Percentiles rank a stretch among this genome's conserved stretches.
phyloP scores from a whole-genome alignment of 2,888 invertebrate genomes.

The Thumatha senex region DNA sequence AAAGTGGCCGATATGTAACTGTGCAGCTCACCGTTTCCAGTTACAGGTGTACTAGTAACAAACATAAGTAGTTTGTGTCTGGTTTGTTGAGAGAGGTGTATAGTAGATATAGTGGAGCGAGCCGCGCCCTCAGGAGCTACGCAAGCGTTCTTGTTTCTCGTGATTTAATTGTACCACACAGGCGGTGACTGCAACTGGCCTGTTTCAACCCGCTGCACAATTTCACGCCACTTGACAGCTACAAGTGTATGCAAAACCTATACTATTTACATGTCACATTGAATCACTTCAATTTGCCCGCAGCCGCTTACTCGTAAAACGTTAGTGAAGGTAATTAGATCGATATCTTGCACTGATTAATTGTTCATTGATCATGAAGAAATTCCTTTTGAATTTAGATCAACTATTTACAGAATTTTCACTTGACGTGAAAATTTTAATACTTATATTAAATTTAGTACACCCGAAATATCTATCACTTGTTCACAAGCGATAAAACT shows the following conservation, averaged over 20 bases:
- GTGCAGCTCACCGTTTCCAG: neutral
- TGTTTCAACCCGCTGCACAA: slow-evolving; percentile 50
- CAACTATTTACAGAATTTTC: neutral
- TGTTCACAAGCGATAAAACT: no score
- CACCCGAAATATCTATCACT: no score
- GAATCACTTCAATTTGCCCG: slow-evolving; percentile 65
- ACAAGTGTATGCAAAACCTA: slow-evolving; percentile 64
- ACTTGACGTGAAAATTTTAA: neutral
- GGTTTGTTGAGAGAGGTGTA: slow-evolving; percentile 13
- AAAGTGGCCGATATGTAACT: neutral
- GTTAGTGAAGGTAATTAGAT: slow-evolving; percentile 65
- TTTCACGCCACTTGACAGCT: slow-evolving; percentile 61
- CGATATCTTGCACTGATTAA: slow-evolving; percentile 58
- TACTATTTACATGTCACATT: slow-evolving; percentile 71
- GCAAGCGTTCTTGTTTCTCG: slow-evolving; percentile 45
- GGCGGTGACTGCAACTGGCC: slow-evolving; percentile 38
- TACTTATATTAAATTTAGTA: no score
- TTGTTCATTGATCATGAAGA: slow-evolving; percentile 35
- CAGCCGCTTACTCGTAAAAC: slow-evolving; percentile 58
- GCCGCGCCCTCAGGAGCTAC: slow-evolving; percentile 48
- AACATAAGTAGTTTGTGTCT: slow-evolving; percentile 29
- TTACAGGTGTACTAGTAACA: slow-evolving; percentile 18
- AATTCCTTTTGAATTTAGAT: slow-evolving; percentile 3
- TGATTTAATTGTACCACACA: slow-evolving; percentile 58
- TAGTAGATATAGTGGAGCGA: slow-evolving; percentile 19